Evolutionary conservation across 2,797 vertebrate genomes (phyloP), one percentile per base, ranked within the genome.

Genomic region (Pipistrellus pygmaeus): DNA sequence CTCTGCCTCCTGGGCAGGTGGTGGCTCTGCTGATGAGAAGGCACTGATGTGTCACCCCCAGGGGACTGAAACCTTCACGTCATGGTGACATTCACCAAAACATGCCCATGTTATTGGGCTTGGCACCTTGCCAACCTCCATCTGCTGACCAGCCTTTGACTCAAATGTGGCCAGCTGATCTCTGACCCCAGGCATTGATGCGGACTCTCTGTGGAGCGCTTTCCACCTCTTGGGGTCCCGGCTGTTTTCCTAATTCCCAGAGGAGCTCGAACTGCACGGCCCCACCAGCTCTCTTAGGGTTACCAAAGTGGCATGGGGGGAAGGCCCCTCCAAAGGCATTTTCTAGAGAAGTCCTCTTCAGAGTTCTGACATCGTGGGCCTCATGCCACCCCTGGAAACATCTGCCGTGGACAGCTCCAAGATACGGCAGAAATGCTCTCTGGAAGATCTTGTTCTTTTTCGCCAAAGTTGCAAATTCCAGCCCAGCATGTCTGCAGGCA

Each of bases 371-470:
- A 20, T 0, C 77, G 57, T 51, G 8, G 20, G 86, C 55, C 38
- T 5, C 32, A 27, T 6, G 8, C 38, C 53, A 20, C 20, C 11
- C 53, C 14, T 7, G 2, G 2, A 85, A 41, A 30, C 17, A 4
- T 12, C 25, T 7, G 0, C 38, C 1, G 0, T 1, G 5, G 13
- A 38, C 7, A 0, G 30, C 7, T 4, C 51, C 0, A 8, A 14
- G 2, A 12, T 7, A 17, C 1, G 2, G 73, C 83, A 51, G 23
- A 82, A 48, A 85, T 0, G 12, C 15, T 20, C 32, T 30, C 87
- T 25, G 12, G 9, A 53, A 77, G 72, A 27, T 6, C 0, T 5
- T 6, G 30, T n/a, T 64, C 57, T 62, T 57, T 55, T 53, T 17
- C 10, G 6, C 60, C 15, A 2, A 41, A 41, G 41, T 15, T 88